These are phyloP conservation scores for Caenorhabditis latens DNA, from an alignment of 1,140 invertebrate species.

Conservation along the genomic window DNA sequence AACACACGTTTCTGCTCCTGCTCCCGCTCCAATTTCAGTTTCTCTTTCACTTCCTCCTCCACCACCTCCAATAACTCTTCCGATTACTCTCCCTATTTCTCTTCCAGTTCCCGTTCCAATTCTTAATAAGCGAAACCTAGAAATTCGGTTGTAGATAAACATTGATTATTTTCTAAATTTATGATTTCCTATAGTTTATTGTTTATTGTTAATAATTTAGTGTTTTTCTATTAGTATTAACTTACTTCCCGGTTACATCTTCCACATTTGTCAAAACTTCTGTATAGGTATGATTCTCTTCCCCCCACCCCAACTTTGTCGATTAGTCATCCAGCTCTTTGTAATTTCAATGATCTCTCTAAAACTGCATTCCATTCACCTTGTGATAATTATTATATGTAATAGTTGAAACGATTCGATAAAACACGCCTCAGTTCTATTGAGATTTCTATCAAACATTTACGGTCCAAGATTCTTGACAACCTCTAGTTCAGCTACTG, in stretches of 20 bases:
- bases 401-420: not conserved
- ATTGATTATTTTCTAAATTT: not conserved
- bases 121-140: not conserved
- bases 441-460: not conserved
- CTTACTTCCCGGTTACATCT: not conserved
- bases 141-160: not conserved
- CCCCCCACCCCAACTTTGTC: not conserved
- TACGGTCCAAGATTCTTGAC: not conserved
- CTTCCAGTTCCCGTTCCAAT: too few species aligned
- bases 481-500: not conserved
- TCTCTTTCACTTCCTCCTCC: not conserved
- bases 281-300: not conserved
- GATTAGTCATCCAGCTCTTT: not conserved
- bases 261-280: not conserved
- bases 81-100: too few species aligned
- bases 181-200: not conserved
- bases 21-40: too few species aligned
- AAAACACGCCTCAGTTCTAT: not conserved
- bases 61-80: too few species aligned
- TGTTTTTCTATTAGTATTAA: not conserved
- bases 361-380: not conserved
- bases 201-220: not conserved
- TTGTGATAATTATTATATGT: conserved; percentile 21
- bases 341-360: not conserved
- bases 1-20: too few species aligned